A percentile compares a stretch with the other conserved stretches of the same genome.
Conservation (phyloP, 2,113 vertebrate species). For the Chloroceryle aenea region DNA sequence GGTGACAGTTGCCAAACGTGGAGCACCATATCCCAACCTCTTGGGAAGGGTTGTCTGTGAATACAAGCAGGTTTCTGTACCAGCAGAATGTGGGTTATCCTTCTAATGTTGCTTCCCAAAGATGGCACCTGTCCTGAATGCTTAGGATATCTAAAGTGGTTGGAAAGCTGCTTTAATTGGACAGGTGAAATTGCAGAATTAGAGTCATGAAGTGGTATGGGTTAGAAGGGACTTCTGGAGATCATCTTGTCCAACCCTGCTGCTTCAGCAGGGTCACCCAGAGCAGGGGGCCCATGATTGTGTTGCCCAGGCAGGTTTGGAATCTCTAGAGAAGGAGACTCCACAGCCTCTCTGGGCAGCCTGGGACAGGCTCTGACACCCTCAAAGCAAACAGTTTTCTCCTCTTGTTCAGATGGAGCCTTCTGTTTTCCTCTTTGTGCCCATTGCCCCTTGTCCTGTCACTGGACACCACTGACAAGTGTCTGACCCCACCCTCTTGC, state of each 20-base stretch:
- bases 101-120: not conserved
- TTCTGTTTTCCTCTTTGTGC: not conserved
- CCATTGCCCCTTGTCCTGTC: not conserved
- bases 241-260: not conserved
- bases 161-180: not conserved
- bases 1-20: not conserved
- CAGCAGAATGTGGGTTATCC: not conserved
- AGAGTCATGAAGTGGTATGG: not conserved
- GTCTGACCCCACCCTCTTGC: not conserved
- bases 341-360: not conserved
- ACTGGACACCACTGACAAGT: not conserved
- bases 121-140: not conserved
- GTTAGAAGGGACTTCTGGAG: not conserved
- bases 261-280: not conserved
- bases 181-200: not conserved
- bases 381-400: no score
- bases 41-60: not conserved
- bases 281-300: not conserved
- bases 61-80: not conserved
- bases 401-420: not conserved
- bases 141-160: not conserved
- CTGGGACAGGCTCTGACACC: not conserved
- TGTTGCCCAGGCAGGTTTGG: not conserved
- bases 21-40: not conserved
- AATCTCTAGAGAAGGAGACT: not conserved